A percentile compares a stretch with the other conserved stretches of the same genome.
phyloP scores from a whole-genome alignment of 2,113 vertebrate species.

The Ranitomeya imitator region DNA sequence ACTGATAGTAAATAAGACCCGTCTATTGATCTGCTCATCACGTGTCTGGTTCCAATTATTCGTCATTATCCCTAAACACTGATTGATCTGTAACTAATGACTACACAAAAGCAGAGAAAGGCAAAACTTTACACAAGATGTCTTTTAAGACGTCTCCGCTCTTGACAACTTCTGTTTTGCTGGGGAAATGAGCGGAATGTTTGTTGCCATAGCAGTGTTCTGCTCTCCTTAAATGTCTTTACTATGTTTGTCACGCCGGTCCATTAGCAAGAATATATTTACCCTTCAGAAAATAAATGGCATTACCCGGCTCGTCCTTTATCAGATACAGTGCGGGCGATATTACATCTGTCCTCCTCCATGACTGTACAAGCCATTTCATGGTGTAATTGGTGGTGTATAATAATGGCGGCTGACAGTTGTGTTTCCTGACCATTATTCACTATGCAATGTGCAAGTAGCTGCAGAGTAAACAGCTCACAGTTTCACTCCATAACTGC shows the following conservation, averaged over 20 bases:
- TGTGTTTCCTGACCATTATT: conserved; percentile 19
- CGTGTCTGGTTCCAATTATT: neutral
- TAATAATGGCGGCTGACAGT: conserved; percentile 20
- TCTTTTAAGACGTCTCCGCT: neutral
- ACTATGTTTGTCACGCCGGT: conserved; percentile 1
- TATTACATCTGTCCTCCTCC: conserved; percentile 7
- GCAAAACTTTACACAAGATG: neutral
- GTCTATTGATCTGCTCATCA: neutral
- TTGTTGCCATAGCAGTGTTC: conserved; percentile 35
- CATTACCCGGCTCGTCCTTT: conserved; percentile 26
- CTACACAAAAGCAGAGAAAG: neutral
- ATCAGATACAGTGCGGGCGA: conserved; percentile 13
- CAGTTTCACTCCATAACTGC: neutral
- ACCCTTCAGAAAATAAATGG: conserved; percentile 43
- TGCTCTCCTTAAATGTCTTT: conserved; percentile 23
- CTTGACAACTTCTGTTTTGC: neutral
- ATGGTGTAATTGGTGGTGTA: conserved; percentile 9
- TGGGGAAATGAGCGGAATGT: neutral
- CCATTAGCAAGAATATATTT: conserved; percentile 42
- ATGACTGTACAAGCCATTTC: conserved; percentile 6
- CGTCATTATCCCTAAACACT: neutral
- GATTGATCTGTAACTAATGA: neutral
- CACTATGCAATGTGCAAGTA: conserved; percentile 8
- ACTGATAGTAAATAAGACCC: neutral
- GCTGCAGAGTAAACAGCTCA: neutral